Percentiles rank a stretch among this genome's conserved stretches.
These are phyloP conservation scores for Drosophila stalkeri DNA, from an alignment of 2,888 invertebrate genomes.

Conservation along the genomic window DNA sequence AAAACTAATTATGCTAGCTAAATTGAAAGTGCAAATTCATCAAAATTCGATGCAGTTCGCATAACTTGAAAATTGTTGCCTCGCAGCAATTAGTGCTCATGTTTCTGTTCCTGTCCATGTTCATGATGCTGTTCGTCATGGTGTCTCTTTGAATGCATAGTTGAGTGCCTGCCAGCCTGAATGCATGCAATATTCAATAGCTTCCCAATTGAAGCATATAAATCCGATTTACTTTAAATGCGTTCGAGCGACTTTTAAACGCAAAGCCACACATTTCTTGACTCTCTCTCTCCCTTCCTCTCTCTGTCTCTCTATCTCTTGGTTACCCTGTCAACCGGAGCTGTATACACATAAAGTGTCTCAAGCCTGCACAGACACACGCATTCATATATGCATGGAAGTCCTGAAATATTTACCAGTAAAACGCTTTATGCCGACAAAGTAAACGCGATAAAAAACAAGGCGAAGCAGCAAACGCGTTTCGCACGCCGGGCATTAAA, in stretches of 20 bases:
- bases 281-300: no score
- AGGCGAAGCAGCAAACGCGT: neutral
- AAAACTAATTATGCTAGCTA: constrained; percentile 57
- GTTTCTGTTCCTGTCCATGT: neutral
- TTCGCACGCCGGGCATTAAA: neutral
- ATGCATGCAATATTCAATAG: neutral
- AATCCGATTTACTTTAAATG: constrained; percentile 35
- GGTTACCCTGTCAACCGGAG: constrained; percentile 21
- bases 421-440: constrained; percentile 53
- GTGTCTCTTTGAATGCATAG: neutral
- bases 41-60: constrained; percentile 39
- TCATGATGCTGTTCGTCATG: neutral
- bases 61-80: constrained; percentile 24
- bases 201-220: constrained; percentile 19
- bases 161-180: neutral
- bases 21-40: constrained; percentile 54
- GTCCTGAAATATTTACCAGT: constrained; percentile 54
- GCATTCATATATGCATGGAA: constrained; percentile 12
- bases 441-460: constrained; percentile 39
- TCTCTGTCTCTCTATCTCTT: no score
- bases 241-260: constrained; percentile 33
- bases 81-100: constrained; percentile 12
- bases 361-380: constrained; percentile 3
- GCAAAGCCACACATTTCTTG: constrained; percentile 7
- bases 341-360: constrained; percentile 24